Evolutionary conservation across 2,113 vertebrate species (phyloP), one percentile per base, ranked within the genome.

Genomic region (Phyllostomus hastatus): DNA sequence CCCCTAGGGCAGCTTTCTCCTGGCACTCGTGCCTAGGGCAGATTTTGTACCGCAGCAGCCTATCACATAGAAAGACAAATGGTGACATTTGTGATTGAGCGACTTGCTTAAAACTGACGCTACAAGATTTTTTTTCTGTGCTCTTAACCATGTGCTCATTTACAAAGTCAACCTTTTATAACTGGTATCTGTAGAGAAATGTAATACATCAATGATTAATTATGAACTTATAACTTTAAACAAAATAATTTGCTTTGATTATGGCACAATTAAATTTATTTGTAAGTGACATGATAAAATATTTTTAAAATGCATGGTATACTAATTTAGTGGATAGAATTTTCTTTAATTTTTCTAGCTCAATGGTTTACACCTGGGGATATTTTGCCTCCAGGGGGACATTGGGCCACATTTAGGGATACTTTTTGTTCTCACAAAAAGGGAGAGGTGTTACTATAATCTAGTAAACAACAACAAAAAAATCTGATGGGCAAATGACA

Each of bases 21-120:
- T 10, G 17, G 10, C 0, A 41, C 7, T 5, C 2, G 24, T 26
- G 35, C 12, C 0, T 12, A 31, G 12, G 10, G 7, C 12, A 43
- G 26, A 52, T 57, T 88, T 75, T 52, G 2, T 73, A 15, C 17
- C 35, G 72, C 10, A 48, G 10, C 6, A n/a, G 1, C 20, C 4
- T 14, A 20, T 33, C 26, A 79, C 1, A 5, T 28, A 7, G 64
- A 81, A 70, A 12, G 6, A 82, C 24, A 64, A 78, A 67, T 7
- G 64, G 22, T 80, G 12, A 87, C 6, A 67, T 95, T 72, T 66
- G 31, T 24, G 14, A 43, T 33, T 24, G 19, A 46, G 22, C 52
- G 20, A 76, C 46, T 75, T 20, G 4, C 11, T 78, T 38, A 69
- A 80, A 73, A 19, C 6, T 78, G 59, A 86, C 33, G 38, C 12